Conservation (phyloP, 2,888 invertebrate genomes). For the Acleris literana region DNA sequence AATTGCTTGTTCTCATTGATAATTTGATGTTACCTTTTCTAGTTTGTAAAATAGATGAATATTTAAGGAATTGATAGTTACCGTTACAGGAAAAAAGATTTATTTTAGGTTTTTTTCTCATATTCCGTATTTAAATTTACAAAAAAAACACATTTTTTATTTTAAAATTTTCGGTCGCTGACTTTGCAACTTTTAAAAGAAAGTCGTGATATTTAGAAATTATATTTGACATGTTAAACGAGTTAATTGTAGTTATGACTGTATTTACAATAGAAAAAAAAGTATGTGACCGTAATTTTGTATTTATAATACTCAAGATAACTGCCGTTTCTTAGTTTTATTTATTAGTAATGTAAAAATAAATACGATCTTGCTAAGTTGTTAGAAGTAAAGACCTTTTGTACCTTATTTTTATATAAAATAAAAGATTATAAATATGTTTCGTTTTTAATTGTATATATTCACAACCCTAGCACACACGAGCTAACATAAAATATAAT, state of each 20-base stretch:
- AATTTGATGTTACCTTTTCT: constrained; percentile 30
- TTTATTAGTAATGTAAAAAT: constrained; percentile 47
- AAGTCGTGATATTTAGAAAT: no score
- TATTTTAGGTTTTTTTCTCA: not conserved
- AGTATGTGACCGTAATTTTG: no score
- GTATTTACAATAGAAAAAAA: no score
- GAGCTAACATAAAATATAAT: no score
- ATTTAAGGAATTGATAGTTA: constrained; percentile 24
- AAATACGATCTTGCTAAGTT: constrained; percentile 36
- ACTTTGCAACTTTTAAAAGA: no score
- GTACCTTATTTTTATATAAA: constrained; percentile 66
- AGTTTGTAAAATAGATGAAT: constrained; percentile 32
- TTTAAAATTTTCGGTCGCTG: no score
- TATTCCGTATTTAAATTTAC: not conserved
- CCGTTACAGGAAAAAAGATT: constrained; percentile 10
- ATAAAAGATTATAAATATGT: constrained; percentile 24
- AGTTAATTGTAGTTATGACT: no score
- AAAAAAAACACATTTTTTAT: no score
- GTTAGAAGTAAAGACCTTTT: constrained; percentile 61
- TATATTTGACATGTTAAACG: no score
- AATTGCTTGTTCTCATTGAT: constrained; percentile 3
- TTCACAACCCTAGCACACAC: not conserved
- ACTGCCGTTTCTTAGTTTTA: constrained; percentile 48
- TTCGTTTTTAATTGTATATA: not conserved
- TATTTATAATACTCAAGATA: constrained; percentile 48